Conservation (phyloP, 2,888 invertebrate genomes). For the Macaria liturata region DNA sequence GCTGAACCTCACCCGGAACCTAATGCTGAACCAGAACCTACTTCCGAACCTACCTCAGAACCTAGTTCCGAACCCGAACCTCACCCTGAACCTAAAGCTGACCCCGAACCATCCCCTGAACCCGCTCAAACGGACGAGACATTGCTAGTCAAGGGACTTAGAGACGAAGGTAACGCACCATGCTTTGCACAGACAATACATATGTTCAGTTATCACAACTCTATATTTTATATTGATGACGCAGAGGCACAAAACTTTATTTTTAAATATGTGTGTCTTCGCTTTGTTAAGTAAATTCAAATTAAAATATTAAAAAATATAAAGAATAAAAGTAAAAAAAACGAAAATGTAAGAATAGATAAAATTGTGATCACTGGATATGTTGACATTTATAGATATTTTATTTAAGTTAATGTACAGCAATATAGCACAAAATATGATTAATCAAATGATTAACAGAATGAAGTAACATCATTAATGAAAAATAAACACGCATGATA, state of each 20-base stretch:
- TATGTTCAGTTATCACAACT: constrained; percentile 16
- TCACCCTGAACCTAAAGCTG: constrained; percentile 27
- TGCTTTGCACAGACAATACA: constrained; percentile 57
- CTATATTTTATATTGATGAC: too few species aligned
- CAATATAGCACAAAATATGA: constrained; percentile 42
- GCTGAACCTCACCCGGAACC: constrained; percentile 56
- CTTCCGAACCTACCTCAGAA: constrained; percentile 29
- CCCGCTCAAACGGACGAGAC: constrained; percentile 68
- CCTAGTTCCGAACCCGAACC: constrained; percentile 52
- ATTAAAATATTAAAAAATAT: too few species aligned
- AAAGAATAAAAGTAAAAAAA: too few species aligned
- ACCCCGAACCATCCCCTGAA: constrained; percentile 44
- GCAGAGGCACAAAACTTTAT: too few species aligned
- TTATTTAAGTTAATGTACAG: constrained; percentile 42
- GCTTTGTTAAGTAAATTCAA: too few species aligned
- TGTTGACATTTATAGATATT: constrained; percentile 24
- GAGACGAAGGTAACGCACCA: constrained; percentile 75
- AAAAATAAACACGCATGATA: not conserved
- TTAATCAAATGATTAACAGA: constrained; percentile 26
- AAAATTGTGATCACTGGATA: constrained; percentile 25
- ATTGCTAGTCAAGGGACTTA: constrained; percentile 79
- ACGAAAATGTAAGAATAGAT: not conserved
- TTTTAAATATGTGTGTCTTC: too few species aligned
- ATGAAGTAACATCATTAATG: not conserved
- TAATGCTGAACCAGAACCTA: constrained; percentile 40